Evolutionary conservation across 2,113 vertebrate species (phyloP).

Genomic region (Centropristis striata): DNA sequence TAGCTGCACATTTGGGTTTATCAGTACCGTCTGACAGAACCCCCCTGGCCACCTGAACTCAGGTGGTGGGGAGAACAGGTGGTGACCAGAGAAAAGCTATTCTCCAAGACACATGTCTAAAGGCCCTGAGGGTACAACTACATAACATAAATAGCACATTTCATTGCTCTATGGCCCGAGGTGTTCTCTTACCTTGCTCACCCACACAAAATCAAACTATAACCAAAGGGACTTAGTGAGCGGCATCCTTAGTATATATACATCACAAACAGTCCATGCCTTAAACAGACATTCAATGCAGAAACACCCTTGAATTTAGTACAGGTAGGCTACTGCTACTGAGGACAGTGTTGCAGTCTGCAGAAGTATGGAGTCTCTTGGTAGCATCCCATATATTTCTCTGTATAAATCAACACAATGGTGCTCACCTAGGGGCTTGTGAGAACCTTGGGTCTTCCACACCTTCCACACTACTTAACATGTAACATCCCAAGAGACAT

Average conservation of each 20-base stretch:
- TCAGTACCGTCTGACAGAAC: background rate
- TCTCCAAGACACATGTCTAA: background rate
- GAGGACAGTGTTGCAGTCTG: background rate
- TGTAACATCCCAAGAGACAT: background rate
- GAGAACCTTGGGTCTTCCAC: background rate
- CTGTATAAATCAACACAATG: conserved; percentile 8
- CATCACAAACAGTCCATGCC: background rate
- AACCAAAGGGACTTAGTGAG: background rate
- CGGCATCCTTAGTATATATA: background rate
- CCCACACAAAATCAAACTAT: background rate
- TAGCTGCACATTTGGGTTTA: background rate
- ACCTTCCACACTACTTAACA: background rate
- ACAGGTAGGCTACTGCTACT: background rate
- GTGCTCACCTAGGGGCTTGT: conserved; percentile 5
- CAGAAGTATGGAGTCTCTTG: background rate
- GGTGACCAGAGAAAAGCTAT: background rate
- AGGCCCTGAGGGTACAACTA: background rate
- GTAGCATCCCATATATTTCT: conserved; percentile 8
- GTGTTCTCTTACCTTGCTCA: background rate
- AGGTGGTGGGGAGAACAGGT: background rate
- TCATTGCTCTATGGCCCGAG: background rate
- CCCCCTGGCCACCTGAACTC: background rate
- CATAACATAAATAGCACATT: background rate
- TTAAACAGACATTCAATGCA: background rate
- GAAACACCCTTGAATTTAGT: conserved; percentile 1